A percentile compares a stretch with the other conserved stretches of the same genome.
These are phyloP conservation scores for Porphyrio hochstetteri DNA, from an alignment of 2,113 vertebrate genomes.

Conservation along the genomic window DNA sequence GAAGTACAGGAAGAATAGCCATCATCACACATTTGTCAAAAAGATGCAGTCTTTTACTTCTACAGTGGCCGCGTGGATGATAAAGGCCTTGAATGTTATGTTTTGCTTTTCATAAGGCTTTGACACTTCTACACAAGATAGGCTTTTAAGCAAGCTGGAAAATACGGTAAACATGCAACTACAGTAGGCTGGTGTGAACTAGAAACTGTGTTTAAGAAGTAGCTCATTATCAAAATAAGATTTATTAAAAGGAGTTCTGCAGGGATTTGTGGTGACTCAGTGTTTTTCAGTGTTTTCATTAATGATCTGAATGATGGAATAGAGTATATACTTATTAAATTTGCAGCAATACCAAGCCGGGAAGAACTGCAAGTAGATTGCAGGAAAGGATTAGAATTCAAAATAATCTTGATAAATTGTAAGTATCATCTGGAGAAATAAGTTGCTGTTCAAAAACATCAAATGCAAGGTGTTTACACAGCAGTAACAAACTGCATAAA, in stretches of 20 bases:
- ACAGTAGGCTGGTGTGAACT: neutral
- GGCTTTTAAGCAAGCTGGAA: neutral
- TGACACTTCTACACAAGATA: neutral
- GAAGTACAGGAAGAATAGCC: neutral
- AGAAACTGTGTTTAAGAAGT: neutral
- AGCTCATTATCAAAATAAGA: neutral
- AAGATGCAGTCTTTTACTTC: neutral
- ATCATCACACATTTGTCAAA: neutral
- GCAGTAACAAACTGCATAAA: neutral
- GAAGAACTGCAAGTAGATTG: neutral
- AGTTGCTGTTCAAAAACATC: neutral
- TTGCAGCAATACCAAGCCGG: neutral
- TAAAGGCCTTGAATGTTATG: neutral
- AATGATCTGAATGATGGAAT: neutral
- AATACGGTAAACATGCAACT: neutral
- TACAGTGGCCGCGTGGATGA: neutral
- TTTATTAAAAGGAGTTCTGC: neutral
- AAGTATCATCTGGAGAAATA: neutral
- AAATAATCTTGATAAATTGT: neutral
- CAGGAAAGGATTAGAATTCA: neutral
- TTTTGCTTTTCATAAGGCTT: neutral
- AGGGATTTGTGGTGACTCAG: neutral
- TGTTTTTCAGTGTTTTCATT: neutral
- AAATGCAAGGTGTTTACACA: neutral
- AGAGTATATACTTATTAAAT: neutral